Percentiles rank a stretch among this genome's conserved stretches.
phyloP scores from a whole-genome alignment of 2,797 vertebrate genomes.

The Hybognathus amarus region DNA sequence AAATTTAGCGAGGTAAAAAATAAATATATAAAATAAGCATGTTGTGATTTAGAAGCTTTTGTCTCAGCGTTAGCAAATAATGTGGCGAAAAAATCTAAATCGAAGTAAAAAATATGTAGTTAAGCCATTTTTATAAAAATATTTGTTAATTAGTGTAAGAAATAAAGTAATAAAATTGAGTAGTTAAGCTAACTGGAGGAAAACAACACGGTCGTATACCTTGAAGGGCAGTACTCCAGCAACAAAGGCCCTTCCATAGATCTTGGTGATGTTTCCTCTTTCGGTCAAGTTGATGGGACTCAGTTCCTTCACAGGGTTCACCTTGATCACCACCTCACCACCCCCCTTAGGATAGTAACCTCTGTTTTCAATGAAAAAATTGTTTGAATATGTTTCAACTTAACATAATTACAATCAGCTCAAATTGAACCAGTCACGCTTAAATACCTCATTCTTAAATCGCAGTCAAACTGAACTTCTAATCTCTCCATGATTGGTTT shows the following conservation, averaged over 20 bases:
- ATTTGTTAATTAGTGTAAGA: background rate
- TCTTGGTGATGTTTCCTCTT: slow-evolving; percentile 91
- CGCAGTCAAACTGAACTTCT: slow-evolving; percentile 88
- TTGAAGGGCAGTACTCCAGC: slow-evolving; percentile 92
- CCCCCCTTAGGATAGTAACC: slow-evolving; percentile 97
- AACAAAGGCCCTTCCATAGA: slow-evolving; percentile 91
- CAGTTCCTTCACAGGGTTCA: slow-evolving; percentile 89
- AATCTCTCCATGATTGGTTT: slow-evolving; percentile 93
- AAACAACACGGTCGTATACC: slow-evolving; percentile 79
- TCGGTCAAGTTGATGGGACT: slow-evolving; percentile 86
- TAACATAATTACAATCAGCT: background rate
- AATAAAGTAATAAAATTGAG: background rate
- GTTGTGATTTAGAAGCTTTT: background rate
- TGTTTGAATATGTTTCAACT: background rate
- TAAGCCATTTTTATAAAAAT: background rate
- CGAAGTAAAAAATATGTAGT: background rate
- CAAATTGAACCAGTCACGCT: background rate
- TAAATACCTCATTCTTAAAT: slow-evolving; percentile 89
- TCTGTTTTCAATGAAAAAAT: slow-evolving; percentile 68
- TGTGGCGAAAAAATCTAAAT: background rate
- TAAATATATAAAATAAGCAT: background rate
- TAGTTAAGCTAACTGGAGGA: background rate
- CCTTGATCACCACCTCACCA: slow-evolving; percentile 86
- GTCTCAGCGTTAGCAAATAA: background rate
- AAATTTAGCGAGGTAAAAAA: background rate